Base-by-base conservation (phyloP, 2,888 invertebrate genomes). In the Stenolophus ochropezus region DNA sequence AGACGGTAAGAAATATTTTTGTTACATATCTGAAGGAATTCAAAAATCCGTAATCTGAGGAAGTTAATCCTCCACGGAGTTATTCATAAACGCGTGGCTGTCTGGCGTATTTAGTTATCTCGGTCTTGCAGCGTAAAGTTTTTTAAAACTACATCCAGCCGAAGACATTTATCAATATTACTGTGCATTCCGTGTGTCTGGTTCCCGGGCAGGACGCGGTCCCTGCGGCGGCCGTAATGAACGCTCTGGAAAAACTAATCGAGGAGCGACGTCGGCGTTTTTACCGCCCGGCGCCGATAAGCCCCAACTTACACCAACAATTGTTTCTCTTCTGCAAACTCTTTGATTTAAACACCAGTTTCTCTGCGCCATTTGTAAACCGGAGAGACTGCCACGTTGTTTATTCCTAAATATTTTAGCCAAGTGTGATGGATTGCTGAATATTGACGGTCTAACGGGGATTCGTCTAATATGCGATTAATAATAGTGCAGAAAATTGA, bases 131-230 rank as follows among this genome's bases (percentile, higher is more conserved):
- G 80, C 53, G 75, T 80, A 80, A 80, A 80, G 80, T 80, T 80
- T 80, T 80, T 80, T 73, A 80, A 80, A 80, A 80, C 80, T 80
- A 80, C 80, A 80, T 80, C 80, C 80, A 80, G 71, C 58, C 58
- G 80, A 80, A 80, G 73, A 80, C 80, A 80, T 80, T 80, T 80
- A 80, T 80, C 80, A 80, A 80, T 80, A 80, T 80, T 80, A 80
- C 80, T 80, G 80, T 80, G 80, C 80, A 80, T 80, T 80, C 42
- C 73, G 47, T 73, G 73, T 80, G 53, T 80, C 47, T 53, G 18
- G 20, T 25, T 8, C 58, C 51, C 53, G 14, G 11, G 20, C 78
- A 20, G 20, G 14, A 16, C 42, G 58, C 49, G 47, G 80, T 58
- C 56, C 75, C 75, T 56, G 8, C 25, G 75, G 80, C 56, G 53